A percentile compares a stretch with the other conserved stretches of the same genome.
Evolutionary conservation across 2,113 vertebrate species (phyloP).

Genomic region (Scomber scombrus): DNA sequence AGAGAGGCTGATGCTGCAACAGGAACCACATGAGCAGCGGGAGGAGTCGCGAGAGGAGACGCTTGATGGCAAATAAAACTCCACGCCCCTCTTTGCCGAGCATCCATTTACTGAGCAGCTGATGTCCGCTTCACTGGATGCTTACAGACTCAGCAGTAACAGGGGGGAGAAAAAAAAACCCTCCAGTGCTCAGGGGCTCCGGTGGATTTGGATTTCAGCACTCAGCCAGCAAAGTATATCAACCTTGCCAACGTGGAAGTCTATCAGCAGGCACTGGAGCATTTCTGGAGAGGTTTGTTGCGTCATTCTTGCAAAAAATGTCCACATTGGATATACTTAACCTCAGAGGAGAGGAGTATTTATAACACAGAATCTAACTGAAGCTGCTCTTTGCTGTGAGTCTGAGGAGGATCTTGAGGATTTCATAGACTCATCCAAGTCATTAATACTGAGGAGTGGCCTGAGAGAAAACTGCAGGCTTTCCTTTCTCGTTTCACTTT

Average conservation of each 20-base stretch:
- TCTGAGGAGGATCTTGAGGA: constrained; percentile 11
- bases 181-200: not conserved
- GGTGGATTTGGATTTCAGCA: constrained; percentile 51
- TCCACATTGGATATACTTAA: constrained; percentile 31
- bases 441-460: constrained; percentile 17
- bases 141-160: constrained; percentile 48
- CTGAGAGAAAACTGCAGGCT: not conserved
- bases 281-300: constrained; percentile 23
- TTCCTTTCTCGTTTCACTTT: not conserved
- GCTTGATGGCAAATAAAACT: constrained; percentile 55
- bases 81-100: constrained; percentile 71
- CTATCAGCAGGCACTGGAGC: constrained; percentile 16
- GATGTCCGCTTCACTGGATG: constrained; percentile 55
- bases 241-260: constrained; percentile 11
- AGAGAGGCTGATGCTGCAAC: constrained; percentile 62
- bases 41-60: constrained; percentile 62
- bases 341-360: constrained; percentile 19
- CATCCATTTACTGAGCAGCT: constrained; percentile 75
- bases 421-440: not conserved
- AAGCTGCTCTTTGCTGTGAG: constrained; percentile 1
- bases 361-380: constrained; percentile 17
- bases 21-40: constrained; percentile 62
- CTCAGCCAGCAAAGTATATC: constrained; percentile 1
- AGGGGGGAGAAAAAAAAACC: not conserved
- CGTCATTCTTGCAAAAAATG: constrained; percentile 25